A percentile compares a stretch with the other conserved stretches of the same genome.
Evolutionary conservation across 2,888 invertebrate species (phyloP).

Genomic region (Trilocha varians): DNA sequence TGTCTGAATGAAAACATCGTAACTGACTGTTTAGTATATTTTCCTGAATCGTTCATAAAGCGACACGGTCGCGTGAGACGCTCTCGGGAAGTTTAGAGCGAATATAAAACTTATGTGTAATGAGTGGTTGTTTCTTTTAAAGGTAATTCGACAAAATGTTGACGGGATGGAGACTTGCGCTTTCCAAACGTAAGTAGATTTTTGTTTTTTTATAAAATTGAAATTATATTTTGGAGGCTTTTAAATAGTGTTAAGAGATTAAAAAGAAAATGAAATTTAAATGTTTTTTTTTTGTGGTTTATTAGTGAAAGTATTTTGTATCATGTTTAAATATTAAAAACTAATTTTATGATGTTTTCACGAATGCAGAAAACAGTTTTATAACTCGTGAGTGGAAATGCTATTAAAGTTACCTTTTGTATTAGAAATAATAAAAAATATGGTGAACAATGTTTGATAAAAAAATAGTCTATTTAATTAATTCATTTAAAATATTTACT

Average conservation of each 20-base stretch:
- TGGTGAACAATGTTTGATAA: too few relatives aligned
- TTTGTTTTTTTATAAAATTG: not conserved
- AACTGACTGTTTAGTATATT: conserved; percentile 22
- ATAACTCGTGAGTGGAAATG: too few relatives aligned
- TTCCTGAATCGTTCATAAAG: conserved; percentile 37
- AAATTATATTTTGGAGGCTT: not conserved
- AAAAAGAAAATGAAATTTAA: too few relatives aligned
- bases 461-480: too few relatives aligned
- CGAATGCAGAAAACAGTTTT: too few relatives aligned
- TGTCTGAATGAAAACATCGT: conserved; percentile 27
- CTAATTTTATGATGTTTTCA: too few relatives aligned
- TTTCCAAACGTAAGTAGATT: conserved; percentile 59
- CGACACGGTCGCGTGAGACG: conserved; percentile 30
- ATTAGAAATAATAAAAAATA: too few relatives aligned
- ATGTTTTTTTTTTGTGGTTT: too few relatives aligned
- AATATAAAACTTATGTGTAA: conserved; percentile 1
- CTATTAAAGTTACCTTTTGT: too few relatives aligned
- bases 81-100: conserved; percentile 7
- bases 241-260: not conserved
- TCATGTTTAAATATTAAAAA: too few relatives aligned
- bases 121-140: conserved; percentile 27
- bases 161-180: conserved; percentile 53
- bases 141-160: conserved; percentile 45
- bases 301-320: too few relatives aligned
- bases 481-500: too few relatives aligned